Base-by-base conservation (phyloP, 2,888 invertebrate species). In the Sphaerophoria taeniata region DNA sequence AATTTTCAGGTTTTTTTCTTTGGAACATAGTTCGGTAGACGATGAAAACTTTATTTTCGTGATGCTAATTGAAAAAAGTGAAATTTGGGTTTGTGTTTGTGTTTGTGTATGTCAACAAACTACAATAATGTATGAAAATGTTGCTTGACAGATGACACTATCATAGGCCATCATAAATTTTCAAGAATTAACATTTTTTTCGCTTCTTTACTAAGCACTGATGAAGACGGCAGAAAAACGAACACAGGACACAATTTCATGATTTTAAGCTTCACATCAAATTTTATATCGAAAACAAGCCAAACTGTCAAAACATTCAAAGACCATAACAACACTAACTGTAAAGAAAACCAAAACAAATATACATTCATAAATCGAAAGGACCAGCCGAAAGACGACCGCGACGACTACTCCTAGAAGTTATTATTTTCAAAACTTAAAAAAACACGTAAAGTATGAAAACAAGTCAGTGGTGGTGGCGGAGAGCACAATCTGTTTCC, bases 391-490 rank as follows among this genome's bases (percentile, higher is more conserved):
- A 24, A 24, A 24, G 24, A 24, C 24, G 36, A 53, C 31, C 55
- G 56, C 33, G 43, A 60, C 9, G 31, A 31, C 7, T 16, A 70
- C 39, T 43, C 9, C 3, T 5, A 61, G 58, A 67, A 65, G n/a
- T 74, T 74, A 65, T 83, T 79, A 79, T 84, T 76, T 39, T 2
- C 49, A 58, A 78, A 63, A 61, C 79, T 72, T 75, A 61, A 61
- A 55, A 79, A 72, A 84, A 79, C 79, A 84, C 84, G 84, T 84
- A 84, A 79, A 75, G 79, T 75, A 84, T 84, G 69, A 72, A 75
- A 84, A 84, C 75, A 75, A 79, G 75, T 79, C 79, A 53, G 67
- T 67, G 51, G 39, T 53, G 67, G 75, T 67, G 67, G 31, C 51
- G 71, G 75, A 56, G 75, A 80, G 75, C 69, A 72, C 84, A 84